These are phyloP conservation scores for Cyclophora albipunctata DNA, from an alignment of 2,888 invertebrate species.

Conservation along the genomic window DNA sequence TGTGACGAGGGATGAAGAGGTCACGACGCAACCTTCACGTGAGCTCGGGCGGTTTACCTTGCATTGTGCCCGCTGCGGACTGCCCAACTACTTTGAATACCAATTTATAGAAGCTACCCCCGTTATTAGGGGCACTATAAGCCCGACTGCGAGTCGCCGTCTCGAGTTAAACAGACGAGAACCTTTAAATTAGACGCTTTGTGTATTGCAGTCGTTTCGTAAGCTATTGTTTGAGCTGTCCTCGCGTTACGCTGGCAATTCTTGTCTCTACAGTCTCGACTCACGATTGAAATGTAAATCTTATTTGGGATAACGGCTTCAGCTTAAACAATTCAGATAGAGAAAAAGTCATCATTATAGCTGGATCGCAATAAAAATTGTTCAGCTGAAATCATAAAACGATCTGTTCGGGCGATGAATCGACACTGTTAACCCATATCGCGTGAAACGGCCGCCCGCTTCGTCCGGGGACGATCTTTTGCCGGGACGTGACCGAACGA, in stretches of 20 bases:
- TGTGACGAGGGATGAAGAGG: slow-evolving; percentile 49
- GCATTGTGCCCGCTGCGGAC: slow-evolving; percentile 43
- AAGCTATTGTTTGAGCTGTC: slow-evolving; percentile 18
- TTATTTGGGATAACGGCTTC: slow-evolving; percentile 2
- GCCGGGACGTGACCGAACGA: slow-evolving; percentile 58
- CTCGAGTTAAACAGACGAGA: slow-evolving; percentile 45
- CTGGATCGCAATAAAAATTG: slow-evolving; percentile 22
- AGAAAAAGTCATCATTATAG: slow-evolving; percentile 9
- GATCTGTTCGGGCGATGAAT: slow-evolving; percentile 55
- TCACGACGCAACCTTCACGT: slow-evolving; percentile 51
- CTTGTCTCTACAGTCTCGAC: neutral
- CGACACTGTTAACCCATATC: slow-evolving; percentile 55
- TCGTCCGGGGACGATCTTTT: slow-evolving; percentile 53
- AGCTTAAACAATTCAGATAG: slow-evolving; percentile 1
- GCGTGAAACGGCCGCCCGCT: slow-evolving; percentile 46
- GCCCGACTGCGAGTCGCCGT: slow-evolving; percentile 47
- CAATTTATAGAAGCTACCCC: slow-evolving; percentile 56
- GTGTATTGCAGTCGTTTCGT: slow-evolving; percentile 31
- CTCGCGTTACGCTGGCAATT: slow-evolving; percentile 17
- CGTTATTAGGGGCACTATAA: slow-evolving; percentile 59
- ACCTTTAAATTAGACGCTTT: slow-evolving; percentile 46
- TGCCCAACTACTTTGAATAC: slow-evolving; percentile 52
- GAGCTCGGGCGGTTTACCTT: slow-evolving; percentile 49
- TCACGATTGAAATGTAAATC: slow-evolving; percentile 20
- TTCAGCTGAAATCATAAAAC: slow-evolving; percentile 54